Evolutionary conservation across 2,797 vertebrate species (phyloP).

Genomic region (Centropyge bicolor): DNA sequence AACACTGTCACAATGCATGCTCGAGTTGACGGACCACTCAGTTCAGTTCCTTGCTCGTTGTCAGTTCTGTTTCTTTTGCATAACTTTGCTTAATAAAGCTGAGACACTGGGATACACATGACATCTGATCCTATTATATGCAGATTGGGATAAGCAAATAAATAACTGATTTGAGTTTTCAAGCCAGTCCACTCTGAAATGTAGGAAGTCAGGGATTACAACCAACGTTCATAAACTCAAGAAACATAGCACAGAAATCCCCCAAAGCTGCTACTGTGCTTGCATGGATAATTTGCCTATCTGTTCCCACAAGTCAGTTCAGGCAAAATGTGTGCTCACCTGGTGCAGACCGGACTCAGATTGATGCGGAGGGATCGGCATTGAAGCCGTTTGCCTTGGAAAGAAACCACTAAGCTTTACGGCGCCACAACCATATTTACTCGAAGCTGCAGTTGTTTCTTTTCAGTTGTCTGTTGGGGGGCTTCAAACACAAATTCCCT

Average conservation of each 20-base stretch:
- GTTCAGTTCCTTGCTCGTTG: neutral
- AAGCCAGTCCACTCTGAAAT: neutral
- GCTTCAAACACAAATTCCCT: slow-evolving; percentile 1
- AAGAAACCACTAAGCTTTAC: slow-evolving; percentile 22
- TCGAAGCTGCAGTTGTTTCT: neutral
- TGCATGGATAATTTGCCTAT: slow-evolving; percentile 26
- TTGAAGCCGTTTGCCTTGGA: slow-evolving; percentile 42
- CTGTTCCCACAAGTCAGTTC: slow-evolving; percentile 14
- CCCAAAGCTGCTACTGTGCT: neutral
- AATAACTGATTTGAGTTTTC: slow-evolving; percentile 4
- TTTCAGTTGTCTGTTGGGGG: slow-evolving; percentile 7
- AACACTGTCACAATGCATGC: neutral
- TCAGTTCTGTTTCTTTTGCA: neutral
- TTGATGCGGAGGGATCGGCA: slow-evolving; percentile 12
- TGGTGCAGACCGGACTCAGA: slow-evolving; percentile 22
- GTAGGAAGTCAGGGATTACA: slow-evolving; percentile 3
- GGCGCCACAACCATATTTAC: no score
- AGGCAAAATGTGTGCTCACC: slow-evolving; percentile 17
- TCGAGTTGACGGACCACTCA: neutral
- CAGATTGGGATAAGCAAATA: neutral
- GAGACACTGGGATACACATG: slow-evolving; percentile 8
- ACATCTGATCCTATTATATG: neutral
- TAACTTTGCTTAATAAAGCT: slow-evolving; percentile 4
- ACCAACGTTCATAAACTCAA: slow-evolving; percentile 13
- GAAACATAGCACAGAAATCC: neutral